Evolutionary conservation across 2,113 vertebrate species (phyloP), one percentile per base, ranked within the genome.

Genomic region (Plecotus auritus): DNA sequence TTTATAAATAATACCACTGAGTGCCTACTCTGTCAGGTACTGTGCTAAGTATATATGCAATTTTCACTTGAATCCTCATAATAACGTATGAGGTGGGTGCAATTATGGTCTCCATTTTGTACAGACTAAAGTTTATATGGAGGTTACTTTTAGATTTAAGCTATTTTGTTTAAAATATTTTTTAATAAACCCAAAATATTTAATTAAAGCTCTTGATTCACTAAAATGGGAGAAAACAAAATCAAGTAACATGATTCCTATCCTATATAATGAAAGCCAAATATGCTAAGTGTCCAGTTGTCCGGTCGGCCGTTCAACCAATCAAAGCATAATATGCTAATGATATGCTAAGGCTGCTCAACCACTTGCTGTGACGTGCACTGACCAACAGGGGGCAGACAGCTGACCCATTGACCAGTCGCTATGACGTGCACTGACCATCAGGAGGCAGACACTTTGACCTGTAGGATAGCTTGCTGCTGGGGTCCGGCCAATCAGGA

Each of bases 131-230:
- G 47, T 91, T 91, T 94, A 76, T 42, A 22, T 85, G 51, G 64
- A 51, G 3, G 54, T 83, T 37, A 77, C 47, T 85, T 90, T 90
- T 88, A 92, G 89, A 96, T 74, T 87, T 93, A 70, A 87, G 42
- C 67, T 30, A 26, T 59, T 95, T 94, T 92, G 49, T 83, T 93
- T 92, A 85, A 97, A 85, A 85, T 88, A 9, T 69, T 95, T 84
- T 59, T 87, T 94, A 89, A 72, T 20, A 85, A 95, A 66, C 17
- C 17, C 74, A 4, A 74, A 94, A 40, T 61, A 18, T 14, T 97
- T 85, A 32, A 67, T 59, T 84, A 49, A 90, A 78, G 1, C 37
- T 88, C 72, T 70, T 82, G 49, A 93, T 35, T 87, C 18, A 42
- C 20, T 84, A 87, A 90, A 85, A 82, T 86, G 37, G 51, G 35